phyloP scores from a whole-genome alignment of 2,888 invertebrate genomes.

The Falcaria lacertinaria region DNA sequence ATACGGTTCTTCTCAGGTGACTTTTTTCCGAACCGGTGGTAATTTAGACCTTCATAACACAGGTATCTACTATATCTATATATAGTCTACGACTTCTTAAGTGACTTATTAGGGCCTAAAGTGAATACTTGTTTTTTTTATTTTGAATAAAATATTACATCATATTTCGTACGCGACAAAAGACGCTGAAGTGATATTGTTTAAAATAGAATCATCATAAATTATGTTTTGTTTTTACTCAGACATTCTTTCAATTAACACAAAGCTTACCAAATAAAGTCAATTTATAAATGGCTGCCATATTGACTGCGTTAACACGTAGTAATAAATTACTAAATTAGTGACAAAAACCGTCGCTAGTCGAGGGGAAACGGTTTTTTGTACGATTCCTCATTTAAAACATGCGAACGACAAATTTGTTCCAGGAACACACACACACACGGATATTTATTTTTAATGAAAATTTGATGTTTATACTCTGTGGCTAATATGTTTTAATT shows the following conservation, averaged over 20 bases:
- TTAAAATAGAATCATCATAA: too few relatives aligned
- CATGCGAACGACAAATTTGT: slow-evolving; percentile 30
- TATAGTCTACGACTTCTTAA: too few relatives aligned
- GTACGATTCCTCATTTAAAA: slow-evolving; percentile 25
- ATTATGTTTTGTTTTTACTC: too few relatives aligned
- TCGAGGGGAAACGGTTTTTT: slow-evolving; percentile 20
- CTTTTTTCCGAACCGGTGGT: too few relatives aligned
- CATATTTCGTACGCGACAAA: too few relatives aligned
- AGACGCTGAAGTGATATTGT: too few relatives aligned
- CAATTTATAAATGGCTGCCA: slow-evolving; percentile 1
- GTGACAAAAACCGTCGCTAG: slow-evolving; percentile 1
- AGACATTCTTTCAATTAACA: neutral
- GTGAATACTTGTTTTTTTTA: too few relatives aligned
- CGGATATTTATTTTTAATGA: neutral
- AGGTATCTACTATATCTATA: too few relatives aligned
- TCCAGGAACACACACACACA: slow-evolving; percentile 16
- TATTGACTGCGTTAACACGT: slow-evolving; percentile 3
- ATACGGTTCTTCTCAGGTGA: too few relatives aligned
- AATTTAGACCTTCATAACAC: too few relatives aligned
- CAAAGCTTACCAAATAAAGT: neutral
- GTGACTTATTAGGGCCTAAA: too few relatives aligned
- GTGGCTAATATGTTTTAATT: neutral
- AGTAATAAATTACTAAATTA: slow-evolving; percentile 2
- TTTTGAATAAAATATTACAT: too few relatives aligned
- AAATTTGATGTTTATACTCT: neutral